A percentile compares a stretch with the other conserved stretches of the same genome.
These are phyloP conservation scores for Eumeta japonica DNA, from an alignment of 1,140 invertebrate genomes.

Conservation along the genomic window DNA sequence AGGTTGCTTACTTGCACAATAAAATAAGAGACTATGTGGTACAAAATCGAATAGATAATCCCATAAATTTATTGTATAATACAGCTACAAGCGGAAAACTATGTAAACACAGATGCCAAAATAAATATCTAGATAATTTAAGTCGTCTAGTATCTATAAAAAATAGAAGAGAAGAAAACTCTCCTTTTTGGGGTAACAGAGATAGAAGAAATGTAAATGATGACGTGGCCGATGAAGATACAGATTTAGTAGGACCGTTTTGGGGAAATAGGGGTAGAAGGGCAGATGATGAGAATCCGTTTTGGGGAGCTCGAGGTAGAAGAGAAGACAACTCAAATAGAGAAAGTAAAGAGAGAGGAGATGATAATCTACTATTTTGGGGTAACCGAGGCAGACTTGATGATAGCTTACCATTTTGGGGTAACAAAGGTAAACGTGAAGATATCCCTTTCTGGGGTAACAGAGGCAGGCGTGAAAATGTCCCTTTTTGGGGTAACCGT, in stretches of 20 bases:
- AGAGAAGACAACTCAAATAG: constrained; percentile 7
- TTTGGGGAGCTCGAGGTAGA: constrained; percentile 16
- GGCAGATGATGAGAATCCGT: constrained; percentile 4
- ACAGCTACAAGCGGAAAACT: no score
- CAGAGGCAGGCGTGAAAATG: constrained; percentile 22
- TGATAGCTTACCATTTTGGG: constrained; percentile 28
- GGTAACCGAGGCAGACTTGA: constrained; percentile 32
- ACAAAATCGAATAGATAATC: no score
- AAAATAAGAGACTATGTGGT: no score
- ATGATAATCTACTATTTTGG: constrained; percentile 23
- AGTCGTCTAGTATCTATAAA: no score
- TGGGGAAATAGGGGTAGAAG: not conserved
- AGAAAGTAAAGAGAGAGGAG: constrained; percentile 1
- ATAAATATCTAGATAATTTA: no score
- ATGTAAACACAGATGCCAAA: no score
- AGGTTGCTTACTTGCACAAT: constrained; percentile 26
- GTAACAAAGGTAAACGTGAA: constrained; percentile 30
- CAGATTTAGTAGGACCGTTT: constrained; percentile 8
- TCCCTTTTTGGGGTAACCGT: constrained; percentile 34
- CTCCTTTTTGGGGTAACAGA: constrained; percentile 32
- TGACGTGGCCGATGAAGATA: no score
- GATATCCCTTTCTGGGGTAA: constrained; percentile 35
- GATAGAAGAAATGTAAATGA: constrained; percentile 29
- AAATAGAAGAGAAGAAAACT: constrained; percentile 8
- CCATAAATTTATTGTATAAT: no score